phyloP scores from a whole-genome alignment of 2,113 vertebrate species.

The Anser brachyrhynchus region DNA sequence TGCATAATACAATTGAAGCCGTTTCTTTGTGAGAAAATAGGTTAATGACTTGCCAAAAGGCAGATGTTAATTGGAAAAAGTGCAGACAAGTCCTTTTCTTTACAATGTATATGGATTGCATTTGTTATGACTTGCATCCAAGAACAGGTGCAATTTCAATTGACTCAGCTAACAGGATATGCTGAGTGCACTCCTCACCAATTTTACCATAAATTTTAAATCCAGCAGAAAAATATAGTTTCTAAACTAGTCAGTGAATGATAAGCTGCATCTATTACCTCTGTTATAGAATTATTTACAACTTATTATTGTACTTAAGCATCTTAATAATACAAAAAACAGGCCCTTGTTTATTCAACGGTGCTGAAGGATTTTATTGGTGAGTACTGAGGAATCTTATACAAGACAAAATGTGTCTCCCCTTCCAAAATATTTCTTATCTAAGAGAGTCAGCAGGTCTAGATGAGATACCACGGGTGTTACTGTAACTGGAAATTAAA shows the following conservation, averaged over 20 bases:
- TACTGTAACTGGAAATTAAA: neutral
- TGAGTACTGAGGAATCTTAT: neutral
- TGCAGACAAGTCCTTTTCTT: constrained; percentile 41
- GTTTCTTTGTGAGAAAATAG: constrained; percentile 67
- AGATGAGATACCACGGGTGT: neutral
- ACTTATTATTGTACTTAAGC: neutral
- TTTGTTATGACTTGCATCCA: constrained; percentile 53
- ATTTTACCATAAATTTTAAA: constrained; percentile 23
- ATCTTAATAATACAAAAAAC: neutral
- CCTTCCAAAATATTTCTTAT: neutral
- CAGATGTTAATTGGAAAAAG: constrained; percentile 61
- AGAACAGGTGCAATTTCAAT: constrained; percentile 57
- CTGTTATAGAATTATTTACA: neutral
- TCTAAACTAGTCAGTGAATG: neutral
- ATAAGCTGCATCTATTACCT: neutral
- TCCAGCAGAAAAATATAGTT: neutral
- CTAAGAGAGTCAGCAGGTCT: neutral
- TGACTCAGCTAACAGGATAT: constrained; percentile 47
- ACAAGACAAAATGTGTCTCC: neutral
- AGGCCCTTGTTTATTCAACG: neutral
- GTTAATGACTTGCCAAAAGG: constrained; percentile 70
- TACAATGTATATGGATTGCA: constrained; percentile 3
- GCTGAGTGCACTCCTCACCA: constrained; percentile 10
- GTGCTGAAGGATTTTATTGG: neutral
- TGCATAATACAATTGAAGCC: constrained; percentile 61